Evolutionary conservation across 30 jellyfish, hydroid and myxozoan genomes (phyloP), one percentile per base, ranked within the genome.

Genomic region (Aurelia aurita complex sp. Pacific): DNA sequence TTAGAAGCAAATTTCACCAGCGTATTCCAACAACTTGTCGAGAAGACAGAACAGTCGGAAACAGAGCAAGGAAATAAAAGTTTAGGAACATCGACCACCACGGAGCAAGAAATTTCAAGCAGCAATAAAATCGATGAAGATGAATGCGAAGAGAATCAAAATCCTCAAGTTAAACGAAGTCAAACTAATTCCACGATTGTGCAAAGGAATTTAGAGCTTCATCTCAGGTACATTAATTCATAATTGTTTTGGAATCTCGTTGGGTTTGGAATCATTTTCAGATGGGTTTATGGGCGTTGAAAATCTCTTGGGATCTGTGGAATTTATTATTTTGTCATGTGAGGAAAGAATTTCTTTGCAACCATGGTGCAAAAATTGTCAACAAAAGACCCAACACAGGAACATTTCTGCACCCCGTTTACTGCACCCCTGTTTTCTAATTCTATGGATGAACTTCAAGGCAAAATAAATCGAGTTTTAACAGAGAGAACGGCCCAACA

Each of bases 131-230:
- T 32, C 74, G 38, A 61, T 53, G 38, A 76, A 76, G 14, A 29
- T 55, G 42, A 60, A 14, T 5, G 12, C 70, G 42, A 43, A 11
- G 68, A 40, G 13, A 5, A 33, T n/a, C 16, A 34, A 5, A 1
- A 10, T 52, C 0, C 42, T 73, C 69, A 43, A 11, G 29, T 38
- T 15, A 76, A 66, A 53, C 71, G 73, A 64, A 66, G 80, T 40
- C 94, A 85, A 65, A 85, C 94, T 5, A 73, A 68, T 40, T 66
- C 95, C 13, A 59, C 82, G 38, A 61, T 85, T 38, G 95, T 85
- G 16, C 89, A 85, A 55, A 64, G 85, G n/a, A 85, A 85, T 75
- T 63, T 85, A 57, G 95, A 85, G 52, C 71, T 85, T 2, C 95
- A 76, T 57, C 57, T 85, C 46, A 85, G 95, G 94, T 85, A 57